Conservation (phyloP, 2,888 invertebrate genomes). For the Colostygia pectinataria region DNA sequence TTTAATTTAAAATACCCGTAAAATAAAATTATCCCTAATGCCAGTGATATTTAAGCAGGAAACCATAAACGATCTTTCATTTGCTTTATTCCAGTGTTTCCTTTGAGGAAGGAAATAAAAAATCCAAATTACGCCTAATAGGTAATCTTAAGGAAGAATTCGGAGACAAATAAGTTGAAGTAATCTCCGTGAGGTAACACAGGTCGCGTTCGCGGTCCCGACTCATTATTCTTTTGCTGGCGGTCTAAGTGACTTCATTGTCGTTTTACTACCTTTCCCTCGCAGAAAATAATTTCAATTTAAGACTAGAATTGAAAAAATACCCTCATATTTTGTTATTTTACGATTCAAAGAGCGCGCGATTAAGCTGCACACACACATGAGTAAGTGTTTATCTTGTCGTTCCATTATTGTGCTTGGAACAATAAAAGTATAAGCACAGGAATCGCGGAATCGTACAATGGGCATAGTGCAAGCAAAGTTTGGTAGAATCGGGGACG, state of each 20-base stretch:
- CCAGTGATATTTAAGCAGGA: conserved; percentile 9
- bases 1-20: background rate
- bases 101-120: conserved; percentile 47
- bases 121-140: conserved; percentile 50
- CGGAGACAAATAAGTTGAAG: conserved; percentile 66
- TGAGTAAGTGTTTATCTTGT: conserved; percentile 40
- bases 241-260: conserved; percentile 69
- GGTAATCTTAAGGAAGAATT: conserved; percentile 47
- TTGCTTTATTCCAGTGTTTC: conserved; percentile 23
- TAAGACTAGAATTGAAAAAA: conserved; percentile 59
- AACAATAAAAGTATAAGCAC: conserved; percentile 45
- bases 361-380: conserved; percentile 16
- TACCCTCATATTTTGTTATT: conserved; percentile 45
- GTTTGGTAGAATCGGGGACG: conserved; percentile 65
- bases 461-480: conserved; percentile 57
- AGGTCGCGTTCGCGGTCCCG: conserved; percentile 47
- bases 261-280: conserved; percentile 70
- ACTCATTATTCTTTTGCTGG: conserved; percentile 70
- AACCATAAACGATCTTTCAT: conserved; percentile 18
- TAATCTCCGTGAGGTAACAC: conserved; percentile 54
- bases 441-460: conserved; percentile 24
- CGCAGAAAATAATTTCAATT: conserved; percentile 67
- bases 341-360: conserved; percentile 16
- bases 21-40: conserved; percentile 1
- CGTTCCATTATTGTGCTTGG: conserved; percentile 37